These are phyloP conservation scores for Melanophora roralis DNA, from an alignment of 2,888 invertebrate genomes.

Conservation along the genomic window DNA sequence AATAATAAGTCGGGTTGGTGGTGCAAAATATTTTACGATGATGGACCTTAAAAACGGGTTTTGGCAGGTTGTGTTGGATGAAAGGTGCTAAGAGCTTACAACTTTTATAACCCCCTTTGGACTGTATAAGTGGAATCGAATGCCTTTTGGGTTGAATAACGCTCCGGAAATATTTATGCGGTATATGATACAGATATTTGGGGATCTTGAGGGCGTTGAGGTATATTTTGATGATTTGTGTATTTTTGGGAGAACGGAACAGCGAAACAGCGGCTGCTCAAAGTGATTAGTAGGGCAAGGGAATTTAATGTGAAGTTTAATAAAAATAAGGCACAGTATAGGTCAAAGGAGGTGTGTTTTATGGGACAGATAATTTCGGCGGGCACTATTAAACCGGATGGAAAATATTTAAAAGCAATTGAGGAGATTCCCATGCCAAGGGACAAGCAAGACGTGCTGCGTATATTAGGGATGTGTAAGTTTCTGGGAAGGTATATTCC, in stretches of 20 bases:
- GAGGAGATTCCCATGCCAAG: background rate
- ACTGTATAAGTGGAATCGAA: no score
- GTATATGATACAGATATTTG: background rate
- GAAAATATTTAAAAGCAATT: background rate
- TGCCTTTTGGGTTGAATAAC: background rate
- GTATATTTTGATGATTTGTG: background rate
- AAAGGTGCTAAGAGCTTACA: background rate
- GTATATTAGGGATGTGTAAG: background rate
- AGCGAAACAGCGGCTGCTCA: no score
- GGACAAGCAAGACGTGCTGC: background rate
- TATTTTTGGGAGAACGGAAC: no score
- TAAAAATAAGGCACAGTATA: background rate
- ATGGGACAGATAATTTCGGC: slow-evolving; percentile 1
- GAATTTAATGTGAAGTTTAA: background rate
- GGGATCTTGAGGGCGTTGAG: background rate
- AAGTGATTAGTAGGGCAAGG: no score
- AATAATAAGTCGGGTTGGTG: background rate
- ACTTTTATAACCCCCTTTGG: background rate
- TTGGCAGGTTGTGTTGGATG: slow-evolving; percentile 3
- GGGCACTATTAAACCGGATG: no score
- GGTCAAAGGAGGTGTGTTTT: background rate
- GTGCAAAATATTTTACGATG: background rate
- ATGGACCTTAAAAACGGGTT: slow-evolving; percentile 3
- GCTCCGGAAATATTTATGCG: no score
- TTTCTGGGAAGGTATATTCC: background rate